phyloP scores from a whole-genome alignment of 2,797 vertebrate genomes.

The Centroberyx gerrardi region DNA sequence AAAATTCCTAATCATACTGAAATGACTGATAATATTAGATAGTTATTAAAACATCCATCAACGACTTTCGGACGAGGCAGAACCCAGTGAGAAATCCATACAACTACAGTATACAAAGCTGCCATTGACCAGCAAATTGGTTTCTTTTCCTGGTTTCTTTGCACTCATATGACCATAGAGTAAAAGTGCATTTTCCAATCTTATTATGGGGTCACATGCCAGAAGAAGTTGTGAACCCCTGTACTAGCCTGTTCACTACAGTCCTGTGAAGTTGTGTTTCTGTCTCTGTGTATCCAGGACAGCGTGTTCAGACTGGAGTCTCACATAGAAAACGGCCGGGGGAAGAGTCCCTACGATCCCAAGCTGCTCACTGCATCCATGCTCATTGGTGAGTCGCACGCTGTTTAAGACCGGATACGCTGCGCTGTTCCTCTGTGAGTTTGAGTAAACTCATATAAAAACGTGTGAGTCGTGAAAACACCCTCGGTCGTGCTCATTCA shows the following conservation, averaged over 20 bases:
- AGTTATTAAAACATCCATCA: too few species aligned
- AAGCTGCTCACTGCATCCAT: constrained; percentile 95
- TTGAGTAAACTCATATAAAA: constrained; percentile 52
- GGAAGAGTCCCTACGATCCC: constrained; percentile 98
- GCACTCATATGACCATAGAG: too few species aligned
- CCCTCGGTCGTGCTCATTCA: constrained; percentile 64
- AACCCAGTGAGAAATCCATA: not conserved
- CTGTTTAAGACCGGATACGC: constrained; percentile 30
- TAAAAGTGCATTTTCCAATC: too few species aligned
- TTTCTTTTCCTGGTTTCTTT: too few species aligned
- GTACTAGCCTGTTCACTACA: not conserved
- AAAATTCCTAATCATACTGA: too few species aligned
- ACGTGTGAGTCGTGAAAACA: constrained; percentile 49
- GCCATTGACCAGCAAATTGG: too few species aligned
- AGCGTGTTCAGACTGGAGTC: constrained; percentile 92
- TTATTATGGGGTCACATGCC: not conserved
- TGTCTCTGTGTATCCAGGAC: constrained; percentile 84
- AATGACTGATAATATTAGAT: too few species aligned
- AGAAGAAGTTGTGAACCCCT: not conserved
- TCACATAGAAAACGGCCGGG: constrained; percentile 95
- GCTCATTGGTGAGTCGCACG: constrained; percentile 90
- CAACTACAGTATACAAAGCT: too few species aligned
- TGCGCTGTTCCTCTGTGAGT: constrained; percentile 2
- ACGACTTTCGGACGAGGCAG: too few species aligned
- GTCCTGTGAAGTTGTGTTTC: constrained; percentile 15